These are phyloP conservation scores for Empis stercorea DNA, from an alignment of 2,888 invertebrate genomes.

Conservation along the genomic window DNA sequence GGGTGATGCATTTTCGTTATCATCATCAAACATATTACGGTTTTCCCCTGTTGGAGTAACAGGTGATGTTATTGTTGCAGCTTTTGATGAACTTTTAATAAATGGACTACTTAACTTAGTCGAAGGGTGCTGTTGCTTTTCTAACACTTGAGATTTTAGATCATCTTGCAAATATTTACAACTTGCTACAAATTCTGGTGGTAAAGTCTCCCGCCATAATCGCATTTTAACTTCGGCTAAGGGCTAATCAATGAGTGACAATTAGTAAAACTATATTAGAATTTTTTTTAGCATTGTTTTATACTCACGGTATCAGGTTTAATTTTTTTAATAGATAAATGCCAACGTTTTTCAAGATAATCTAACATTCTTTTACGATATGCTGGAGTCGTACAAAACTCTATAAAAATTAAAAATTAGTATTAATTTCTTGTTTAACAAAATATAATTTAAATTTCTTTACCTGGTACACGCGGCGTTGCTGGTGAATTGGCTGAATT, in stretches of 20 bases:
- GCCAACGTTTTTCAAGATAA: constrained; percentile 31
- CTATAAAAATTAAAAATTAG: constrained; percentile 26
- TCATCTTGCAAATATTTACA: background rate
- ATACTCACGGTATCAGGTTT: constrained; percentile 23
- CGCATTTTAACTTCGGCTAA: constrained; percentile 10
- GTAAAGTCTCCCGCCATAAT: background rate
- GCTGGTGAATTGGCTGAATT: constrained; percentile 15
- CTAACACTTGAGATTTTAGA: background rate
- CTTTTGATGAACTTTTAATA: constrained; percentile 21
- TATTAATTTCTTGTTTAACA: constrained; percentile 8
- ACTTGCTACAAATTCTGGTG: background rate
- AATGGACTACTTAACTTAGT: too few species aligned
- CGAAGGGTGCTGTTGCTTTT: too few species aligned
- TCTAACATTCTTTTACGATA: constrained; percentile 32
- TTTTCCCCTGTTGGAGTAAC: background rate
- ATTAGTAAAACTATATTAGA: background rate
- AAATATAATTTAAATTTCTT: background rate
- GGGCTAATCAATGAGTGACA: constrained; percentile 7
- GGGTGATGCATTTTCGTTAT: constrained; percentile 17
- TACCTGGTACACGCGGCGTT: background rate
- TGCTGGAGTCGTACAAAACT: constrained; percentile 32
- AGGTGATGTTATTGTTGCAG: constrained; percentile 26
- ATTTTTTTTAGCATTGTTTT: too few species aligned
- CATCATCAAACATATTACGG: background rate
- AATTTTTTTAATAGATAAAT: constrained; percentile 26